phyloP scores from a whole-genome alignment of 2,888 invertebrate genomes.

The Pemphredon lugubris region DNA sequence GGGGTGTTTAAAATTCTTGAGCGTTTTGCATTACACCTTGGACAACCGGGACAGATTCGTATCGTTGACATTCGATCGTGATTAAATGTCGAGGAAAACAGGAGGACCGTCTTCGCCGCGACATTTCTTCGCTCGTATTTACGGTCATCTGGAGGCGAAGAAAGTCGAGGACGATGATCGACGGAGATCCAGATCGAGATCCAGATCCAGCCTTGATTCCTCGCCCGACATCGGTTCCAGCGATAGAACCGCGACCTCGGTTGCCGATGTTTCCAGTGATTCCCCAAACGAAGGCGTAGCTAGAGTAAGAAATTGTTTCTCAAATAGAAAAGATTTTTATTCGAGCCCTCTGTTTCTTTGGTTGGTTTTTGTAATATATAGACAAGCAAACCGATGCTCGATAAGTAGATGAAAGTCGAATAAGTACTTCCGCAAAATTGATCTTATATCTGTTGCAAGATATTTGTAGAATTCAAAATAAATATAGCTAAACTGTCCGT shows the following conservation, averaged over 20 bases:
- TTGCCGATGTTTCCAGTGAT: constrained; percentile 5
- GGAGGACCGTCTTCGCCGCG: constrained; percentile 88
- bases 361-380: too few species aligned
- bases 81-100: constrained; percentile 68
- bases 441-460: constrained; percentile 1
- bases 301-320: constrained; percentile 32
- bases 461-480: too few species aligned
- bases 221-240: constrained; percentile 46
- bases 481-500: too few species aligned
- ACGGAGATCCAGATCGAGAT: constrained; percentile 15
- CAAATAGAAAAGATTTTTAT: not conserved
- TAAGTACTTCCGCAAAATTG: too few species aligned
- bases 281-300: constrained; percentile 18
- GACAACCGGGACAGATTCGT: too few species aligned
- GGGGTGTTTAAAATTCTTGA: not conserved
- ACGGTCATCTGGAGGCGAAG: constrained; percentile 87
- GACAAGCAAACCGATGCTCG: too few species aligned
- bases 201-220: constrained; percentile 37
- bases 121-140: constrained; percentile 90
- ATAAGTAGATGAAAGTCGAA: too few species aligned
- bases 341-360: too few species aligned
- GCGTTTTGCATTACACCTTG: not conserved
- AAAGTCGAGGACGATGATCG: constrained; percentile 58
- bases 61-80: not conserved
- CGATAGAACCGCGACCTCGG: constrained; percentile 13